These are phyloP conservation scores for Embidobia sp. DNA, from an alignment of 2,888 invertebrate species.

Conservation along the genomic window DNA sequence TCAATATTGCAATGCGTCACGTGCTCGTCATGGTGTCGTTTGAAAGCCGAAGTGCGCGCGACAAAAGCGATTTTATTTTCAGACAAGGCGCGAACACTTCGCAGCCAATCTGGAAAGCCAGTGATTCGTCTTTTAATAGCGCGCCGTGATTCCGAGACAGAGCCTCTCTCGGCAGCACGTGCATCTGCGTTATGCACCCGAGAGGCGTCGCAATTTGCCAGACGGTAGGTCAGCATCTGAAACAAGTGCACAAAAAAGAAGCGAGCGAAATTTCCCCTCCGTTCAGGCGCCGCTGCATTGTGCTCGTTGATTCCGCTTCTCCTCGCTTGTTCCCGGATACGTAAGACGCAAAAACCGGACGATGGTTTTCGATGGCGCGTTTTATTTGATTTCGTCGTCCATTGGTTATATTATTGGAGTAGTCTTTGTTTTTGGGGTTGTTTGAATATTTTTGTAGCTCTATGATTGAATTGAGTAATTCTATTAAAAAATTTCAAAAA, in stretches of 20 bases:
- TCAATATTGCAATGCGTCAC: slow-evolving; percentile 27
- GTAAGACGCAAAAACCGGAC: slow-evolving; percentile 1
- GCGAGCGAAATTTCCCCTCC: slow-evolving; percentile 5
- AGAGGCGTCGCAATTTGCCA: slow-evolving; percentile 44
- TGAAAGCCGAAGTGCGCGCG: slow-evolving; percentile 37
- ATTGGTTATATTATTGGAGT: too few relatives aligned
- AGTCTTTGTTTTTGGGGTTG: too few relatives aligned
- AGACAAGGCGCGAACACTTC: slow-evolving; percentile 68
- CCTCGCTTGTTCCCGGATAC: not conserved
- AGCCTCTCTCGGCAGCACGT: slow-evolving; percentile 57
- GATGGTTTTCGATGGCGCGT: not conserved
- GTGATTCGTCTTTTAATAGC: slow-evolving; percentile 74
- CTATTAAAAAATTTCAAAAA: too few relatives aligned
- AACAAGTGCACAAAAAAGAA: slow-evolving; percentile 7
- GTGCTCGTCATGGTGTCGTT: slow-evolving; percentile 28
- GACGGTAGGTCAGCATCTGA: slow-evolving; percentile 50
- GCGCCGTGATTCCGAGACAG: slow-evolving; percentile 60
- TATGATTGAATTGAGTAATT: too few relatives aligned
- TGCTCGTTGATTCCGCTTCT: not conserved
- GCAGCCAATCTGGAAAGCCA: slow-evolving; percentile 70
- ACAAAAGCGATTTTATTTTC: slow-evolving; percentile 65
- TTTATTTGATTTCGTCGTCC: not conserved
- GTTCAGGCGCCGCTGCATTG: slow-evolving; percentile 4
- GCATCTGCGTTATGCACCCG: slow-evolving; percentile 38
- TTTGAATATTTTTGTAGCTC: too few relatives aligned